Evolutionary conservation across 92 coral and sea anemone genomes (phyloP).

Genomic region (Parazoanthus darwini): DNA sequence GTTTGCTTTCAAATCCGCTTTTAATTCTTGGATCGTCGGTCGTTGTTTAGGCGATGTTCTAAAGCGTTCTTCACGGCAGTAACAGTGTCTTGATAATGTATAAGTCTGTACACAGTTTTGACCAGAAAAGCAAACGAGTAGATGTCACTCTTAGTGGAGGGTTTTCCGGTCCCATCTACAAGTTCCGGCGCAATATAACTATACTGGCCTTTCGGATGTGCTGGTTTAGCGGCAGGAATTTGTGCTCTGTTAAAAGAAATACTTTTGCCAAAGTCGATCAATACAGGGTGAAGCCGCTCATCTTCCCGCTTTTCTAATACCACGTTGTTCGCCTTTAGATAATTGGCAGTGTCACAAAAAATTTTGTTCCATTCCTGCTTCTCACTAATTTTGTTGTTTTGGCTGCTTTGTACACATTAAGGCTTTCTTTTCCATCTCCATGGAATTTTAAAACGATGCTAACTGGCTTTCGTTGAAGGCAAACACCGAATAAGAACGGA

Average conservation of each 20-base stretch:
- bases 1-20: not conserved
- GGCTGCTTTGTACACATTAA: slow-evolving; percentile 50
- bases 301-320: slow-evolving; percentile 27
- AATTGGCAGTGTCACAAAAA: slow-evolving; percentile 41
- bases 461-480: slow-evolving; percentile 23
- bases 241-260: slow-evolving; percentile 12
- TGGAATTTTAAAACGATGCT: slow-evolving; percentile 50
- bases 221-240: slow-evolving; percentile 24
- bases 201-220: slow-evolving; percentile 14
- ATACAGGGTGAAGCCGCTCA: slow-evolving; percentile 35
- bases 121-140: slow-evolving; percentile 29
- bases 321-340: slow-evolving; percentile 50
- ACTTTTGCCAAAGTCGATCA: slow-evolving; percentile 48
- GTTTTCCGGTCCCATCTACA: slow-evolving; percentile 35
- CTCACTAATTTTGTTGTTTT: not conserved
- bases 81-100: not conserved
- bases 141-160: slow-evolving; percentile 17
- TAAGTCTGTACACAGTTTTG: slow-evolving; percentile 18
- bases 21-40: slow-evolving; percentile 3
- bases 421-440: slow-evolving; percentile 42
- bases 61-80: slow-evolving; percentile 32
- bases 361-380: slow-evolving; percentile 44
- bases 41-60: slow-evolving; percentile 15
- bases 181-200: slow-evolving; percentile 32
- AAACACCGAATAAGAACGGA: no score